phyloP scores from a whole-genome alignment of 2,888 invertebrate species.

The Eilema depressum region DNA sequence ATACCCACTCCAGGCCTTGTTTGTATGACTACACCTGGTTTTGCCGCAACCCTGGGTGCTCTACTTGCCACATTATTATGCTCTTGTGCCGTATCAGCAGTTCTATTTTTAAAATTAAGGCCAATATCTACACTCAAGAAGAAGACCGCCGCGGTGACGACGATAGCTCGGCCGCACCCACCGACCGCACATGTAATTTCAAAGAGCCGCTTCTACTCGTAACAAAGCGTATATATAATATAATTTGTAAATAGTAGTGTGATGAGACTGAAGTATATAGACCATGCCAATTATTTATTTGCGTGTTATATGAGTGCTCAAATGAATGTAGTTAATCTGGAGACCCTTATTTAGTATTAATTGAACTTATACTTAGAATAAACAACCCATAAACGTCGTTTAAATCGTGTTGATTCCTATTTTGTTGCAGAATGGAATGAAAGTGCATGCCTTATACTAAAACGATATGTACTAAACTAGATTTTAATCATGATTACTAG shows the following conservation, averaged over 20 bases:
- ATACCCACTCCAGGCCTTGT: constrained; percentile 92
- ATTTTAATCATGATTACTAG: not conserved
- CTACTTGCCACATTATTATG: constrained; percentile 93
- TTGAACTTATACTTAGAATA: constrained; percentile 46
- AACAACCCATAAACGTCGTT: constrained; percentile 56
- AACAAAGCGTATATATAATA: constrained; percentile 73
- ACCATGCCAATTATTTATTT: constrained; percentile 78
- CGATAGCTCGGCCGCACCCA: constrained; percentile 81
- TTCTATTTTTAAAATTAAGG: constrained; percentile 93
- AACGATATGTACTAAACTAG: not conserved
- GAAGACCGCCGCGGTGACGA: constrained; percentile 83
- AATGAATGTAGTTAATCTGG: constrained; percentile 58
- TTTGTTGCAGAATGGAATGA: constrained; percentile 26
- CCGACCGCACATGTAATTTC: constrained; percentile 81
- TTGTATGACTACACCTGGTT: constrained; percentile 98
- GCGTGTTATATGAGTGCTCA: constrained; percentile 75
- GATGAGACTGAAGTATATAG: constrained; percentile 85
- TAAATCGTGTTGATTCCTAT: constrained; percentile 60
- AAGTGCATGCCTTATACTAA: not conserved
- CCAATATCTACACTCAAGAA: constrained; percentile 88
- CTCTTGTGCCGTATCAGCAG: constrained; percentile 94
- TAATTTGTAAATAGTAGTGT: constrained; percentile 86
- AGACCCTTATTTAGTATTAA: constrained; percentile 51
- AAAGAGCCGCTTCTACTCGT: constrained; percentile 91
- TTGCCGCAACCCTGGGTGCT: constrained; percentile 94